Evolutionary conservation across 2,888 invertebrate genomes (phyloP).

Genomic region (Idaea biselata): DNA sequence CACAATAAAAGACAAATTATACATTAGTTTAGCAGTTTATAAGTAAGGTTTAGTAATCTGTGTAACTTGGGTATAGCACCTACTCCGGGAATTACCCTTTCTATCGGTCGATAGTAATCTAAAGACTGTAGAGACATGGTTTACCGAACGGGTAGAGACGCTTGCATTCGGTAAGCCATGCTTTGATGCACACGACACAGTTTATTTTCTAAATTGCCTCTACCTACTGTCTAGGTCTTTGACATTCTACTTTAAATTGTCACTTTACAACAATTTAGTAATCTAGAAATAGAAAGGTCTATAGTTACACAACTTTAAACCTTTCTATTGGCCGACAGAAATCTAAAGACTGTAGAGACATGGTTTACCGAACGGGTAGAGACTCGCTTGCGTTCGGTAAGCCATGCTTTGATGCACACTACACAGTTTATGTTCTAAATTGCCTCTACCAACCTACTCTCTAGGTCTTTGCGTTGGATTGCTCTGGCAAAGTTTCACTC

Average conservation of each 20-base stretch:
- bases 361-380: background rate
- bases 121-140: background rate
- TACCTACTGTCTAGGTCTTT: constrained; percentile 5
- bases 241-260: no score
- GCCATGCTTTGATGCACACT: background rate
- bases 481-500: background rate
- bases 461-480: background rate
- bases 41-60: no score
- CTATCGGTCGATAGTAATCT: background rate
- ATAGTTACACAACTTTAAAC: no score
- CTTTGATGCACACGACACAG: background rate
- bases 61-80: no score
- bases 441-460: constrained; percentile 7
- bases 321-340: background rate
- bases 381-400: background rate
- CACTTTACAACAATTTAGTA: no score
- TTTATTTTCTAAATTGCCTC: background rate
- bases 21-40: no score
- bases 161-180: background rate
- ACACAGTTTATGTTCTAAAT: background rate
- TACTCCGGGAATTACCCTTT: no score
- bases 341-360: background rate
- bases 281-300: no score
- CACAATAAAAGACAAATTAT: no score
- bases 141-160: background rate